Percentiles rank a stretch among this genome's conserved stretches.
These are phyloP conservation scores for Tipula helvola DNA, from an alignment of 2,888 invertebrate species.

Conservation along the genomic window DNA sequence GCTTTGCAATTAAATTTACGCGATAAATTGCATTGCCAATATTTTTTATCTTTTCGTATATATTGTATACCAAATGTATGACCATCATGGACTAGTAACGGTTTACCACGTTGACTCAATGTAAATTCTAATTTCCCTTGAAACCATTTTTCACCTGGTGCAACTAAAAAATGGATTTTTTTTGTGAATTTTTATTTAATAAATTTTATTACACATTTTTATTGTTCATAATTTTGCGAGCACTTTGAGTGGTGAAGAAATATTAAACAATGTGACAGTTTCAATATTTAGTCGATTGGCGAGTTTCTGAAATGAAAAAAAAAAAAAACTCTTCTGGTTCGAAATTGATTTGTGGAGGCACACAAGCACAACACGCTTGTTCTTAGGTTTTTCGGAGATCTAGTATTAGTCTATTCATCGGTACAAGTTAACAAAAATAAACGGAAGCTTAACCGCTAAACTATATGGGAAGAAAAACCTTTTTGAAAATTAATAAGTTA, in stretches of 20 bases:
- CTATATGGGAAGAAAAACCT: too few relatives aligned
- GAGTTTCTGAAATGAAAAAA: too few relatives aligned
- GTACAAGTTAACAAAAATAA: too few relatives aligned
- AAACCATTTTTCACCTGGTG: constrained; percentile 37
- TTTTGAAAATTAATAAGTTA: too few relatives aligned
- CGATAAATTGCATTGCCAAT: constrained; percentile 37
- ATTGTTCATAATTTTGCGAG: background rate
- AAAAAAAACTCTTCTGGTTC: too few relatives aligned
- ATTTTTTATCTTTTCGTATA: constrained; percentile 37
- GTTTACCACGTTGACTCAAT: constrained; percentile 36
- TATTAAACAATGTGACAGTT: background rate
- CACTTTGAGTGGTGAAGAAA: background rate
- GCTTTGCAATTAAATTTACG: constrained; percentile 38
- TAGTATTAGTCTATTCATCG: too few relatives aligned
- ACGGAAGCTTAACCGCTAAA: too few relatives aligned
- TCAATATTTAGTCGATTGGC: background rate
- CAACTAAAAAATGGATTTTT: constrained; percentile 23
- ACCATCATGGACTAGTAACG: constrained; percentile 35
- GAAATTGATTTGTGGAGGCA: too few relatives aligned
- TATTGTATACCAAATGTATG: constrained; percentile 37
- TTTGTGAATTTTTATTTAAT: background rate
- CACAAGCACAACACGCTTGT: too few relatives aligned
- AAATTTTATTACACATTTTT: constrained; percentile 5
- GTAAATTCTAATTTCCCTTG: constrained; percentile 37
- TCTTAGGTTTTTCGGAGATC: too few relatives aligned